phyloP scores from a whole-genome alignment of 2,113 vertebrate genomes.

The Propithecus coquereli region DNA sequence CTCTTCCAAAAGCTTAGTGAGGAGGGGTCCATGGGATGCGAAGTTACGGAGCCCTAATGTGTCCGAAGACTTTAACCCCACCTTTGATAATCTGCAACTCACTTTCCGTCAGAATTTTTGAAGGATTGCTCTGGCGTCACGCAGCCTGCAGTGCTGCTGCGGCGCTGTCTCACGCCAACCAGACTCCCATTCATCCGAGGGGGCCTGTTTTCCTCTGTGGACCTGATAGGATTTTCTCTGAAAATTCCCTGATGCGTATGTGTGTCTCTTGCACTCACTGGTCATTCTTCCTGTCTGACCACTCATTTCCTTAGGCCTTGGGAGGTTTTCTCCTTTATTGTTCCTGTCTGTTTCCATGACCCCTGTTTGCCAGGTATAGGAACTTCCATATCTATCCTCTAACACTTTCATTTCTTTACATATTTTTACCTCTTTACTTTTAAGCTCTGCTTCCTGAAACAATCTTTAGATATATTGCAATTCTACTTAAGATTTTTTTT shows the following conservation, averaged over 20 bases:
- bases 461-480: not conserved
- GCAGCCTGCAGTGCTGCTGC: no score
- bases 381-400: not conserved
- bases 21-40: not conserved
- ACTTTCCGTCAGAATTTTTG: not conserved
- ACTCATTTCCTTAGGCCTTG: not conserved
- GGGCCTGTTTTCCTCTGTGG: not conserved
- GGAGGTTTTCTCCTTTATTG: not conserved
- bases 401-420: not conserved
- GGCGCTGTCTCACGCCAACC: no score
- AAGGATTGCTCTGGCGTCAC: not conserved
- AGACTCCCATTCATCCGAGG: not conserved
- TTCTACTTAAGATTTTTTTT: not conserved
- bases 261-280: not conserved
- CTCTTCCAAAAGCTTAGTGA: not conserved
- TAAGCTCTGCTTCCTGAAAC: not conserved
- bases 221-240: not conserved
- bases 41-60: no score
- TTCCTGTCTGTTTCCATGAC: not conserved
- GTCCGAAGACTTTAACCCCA: not conserved
- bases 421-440: not conserved
- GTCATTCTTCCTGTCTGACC: not conserved
- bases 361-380: not conserved
- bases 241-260: not conserved
- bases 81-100: not conserved